These are phyloP conservation scores for Chelon auratus DNA, from an alignment of 2,797 vertebrate genomes.

Conservation along the genomic window DNA sequence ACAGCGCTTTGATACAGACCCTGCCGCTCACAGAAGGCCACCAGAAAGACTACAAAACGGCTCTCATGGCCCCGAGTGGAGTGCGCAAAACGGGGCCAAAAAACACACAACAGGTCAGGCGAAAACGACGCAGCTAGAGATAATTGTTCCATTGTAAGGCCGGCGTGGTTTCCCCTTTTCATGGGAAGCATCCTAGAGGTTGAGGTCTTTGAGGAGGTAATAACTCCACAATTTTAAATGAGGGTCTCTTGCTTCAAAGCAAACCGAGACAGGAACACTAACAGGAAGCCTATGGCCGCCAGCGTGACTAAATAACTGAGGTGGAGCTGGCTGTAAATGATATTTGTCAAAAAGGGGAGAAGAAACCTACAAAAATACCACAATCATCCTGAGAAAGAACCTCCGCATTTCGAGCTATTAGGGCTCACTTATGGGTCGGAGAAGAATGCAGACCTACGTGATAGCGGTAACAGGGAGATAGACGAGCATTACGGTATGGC, in stretches of 20 bases:
- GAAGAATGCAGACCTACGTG: conserved; percentile 45
- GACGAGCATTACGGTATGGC: conserved; percentile 10
- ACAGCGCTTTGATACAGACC: conserved; percentile 75
- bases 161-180: conserved; percentile 6
- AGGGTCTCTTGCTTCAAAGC: conserved; percentile 29
- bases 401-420: conserved; percentile 34
- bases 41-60: conserved; percentile 68
- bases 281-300: conserved; percentile 25
- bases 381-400: conserved; percentile 29
- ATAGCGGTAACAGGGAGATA: conserved; percentile 33
- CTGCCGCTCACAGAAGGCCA: conserved; percentile 74
- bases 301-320: conserved; percentile 17
- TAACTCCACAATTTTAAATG: conserved; percentile 15
- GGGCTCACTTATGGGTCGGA: conserved; percentile 32
- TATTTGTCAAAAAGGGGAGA: conserved; percentile 31
- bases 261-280: conserved; percentile 28
- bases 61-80: conserved; percentile 68
- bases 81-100: conserved; percentile 52
- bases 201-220: conserved; percentile 14
- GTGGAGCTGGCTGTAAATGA: conserved; percentile 25
- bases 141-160: conserved; percentile 38
- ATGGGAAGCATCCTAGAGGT: conserved; percentile 2
- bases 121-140: conserved; percentile 29
- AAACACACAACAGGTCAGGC: conserved; percentile 52
- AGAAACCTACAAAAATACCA: conserved; percentile 35